phyloP scores from a whole-genome alignment of 2,797 vertebrate species.

The Orientallactaga sibirica region DNA sequence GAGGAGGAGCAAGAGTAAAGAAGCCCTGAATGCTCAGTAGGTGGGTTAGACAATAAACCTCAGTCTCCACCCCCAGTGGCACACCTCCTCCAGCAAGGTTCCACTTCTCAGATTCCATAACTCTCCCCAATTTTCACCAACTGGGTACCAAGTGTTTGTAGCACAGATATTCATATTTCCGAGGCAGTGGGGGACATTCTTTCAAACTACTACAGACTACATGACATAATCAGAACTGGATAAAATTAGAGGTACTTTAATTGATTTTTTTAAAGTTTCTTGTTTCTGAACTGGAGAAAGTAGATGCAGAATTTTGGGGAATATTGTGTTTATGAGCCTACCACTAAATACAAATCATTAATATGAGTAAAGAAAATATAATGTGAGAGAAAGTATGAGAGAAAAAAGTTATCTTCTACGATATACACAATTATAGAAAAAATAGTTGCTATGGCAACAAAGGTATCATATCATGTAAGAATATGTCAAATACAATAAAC shows the following conservation, averaged over 20 bases:
- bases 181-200: too few relatives aligned
- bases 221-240: background rate
- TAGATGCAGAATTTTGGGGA: background rate
- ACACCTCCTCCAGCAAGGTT: too few relatives aligned
- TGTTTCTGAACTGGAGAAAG: background rate
- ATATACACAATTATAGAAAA: background rate
- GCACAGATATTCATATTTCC: too few relatives aligned
- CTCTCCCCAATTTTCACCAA: too few relatives aligned
- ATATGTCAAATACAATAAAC: slow-evolving; percentile 27
- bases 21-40: too few relatives aligned
- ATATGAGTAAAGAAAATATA: slow-evolving; percentile 49
- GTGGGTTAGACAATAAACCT: too few relatives aligned
- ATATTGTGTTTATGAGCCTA: background rate
- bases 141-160: too few relatives aligned
- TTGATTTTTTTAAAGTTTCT: slow-evolving; percentile 34
- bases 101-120: too few relatives aligned
- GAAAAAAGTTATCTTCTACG: slow-evolving; percentile 16
- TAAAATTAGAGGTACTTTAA: background rate
- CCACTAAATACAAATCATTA: background rate
- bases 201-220: background rate
- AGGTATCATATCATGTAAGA: slow-evolving; percentile 7
- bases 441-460: slow-evolving; percentile 52
- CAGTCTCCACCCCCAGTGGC: too few relatives aligned
- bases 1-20: too few relatives aligned
- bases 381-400: slow-evolving; percentile 14